Base-by-base conservation (phyloP, 1,140 invertebrate species). In the Tetragonula clypearis region DNA sequence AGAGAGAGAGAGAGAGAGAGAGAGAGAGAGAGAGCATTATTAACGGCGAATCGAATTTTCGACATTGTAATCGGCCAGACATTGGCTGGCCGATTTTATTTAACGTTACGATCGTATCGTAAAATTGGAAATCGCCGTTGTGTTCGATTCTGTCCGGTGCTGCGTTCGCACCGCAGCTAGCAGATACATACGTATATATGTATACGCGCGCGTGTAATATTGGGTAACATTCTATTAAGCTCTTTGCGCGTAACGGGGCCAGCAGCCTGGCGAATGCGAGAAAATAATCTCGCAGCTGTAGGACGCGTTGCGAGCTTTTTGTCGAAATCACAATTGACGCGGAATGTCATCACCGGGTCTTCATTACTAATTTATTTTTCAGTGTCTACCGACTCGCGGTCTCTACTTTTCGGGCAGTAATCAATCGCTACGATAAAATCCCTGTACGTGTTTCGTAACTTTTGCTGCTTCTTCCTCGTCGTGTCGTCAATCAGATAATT, bases 321-420 rank as follows among this genome's bases (percentile, higher is more conserved):
- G 65, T 19, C 6, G 12, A 35, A 60, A 74, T 87, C 71, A 76
- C 62, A 66, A 69, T 17, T 41, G 6, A 60, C 23, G 9, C 26
- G 55, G 71, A 66, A 71, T 72, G 81, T 78, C 75, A 62, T 55
- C 41, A 41, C 74, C 80, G 74, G 79, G 58, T 75, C 26, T 86
- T 89, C 84, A 86, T 86, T 86, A 73, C 84, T 84, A 89, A 89
- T 30, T 89, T 86, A 89, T 89, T 84, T 88, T 81, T 78, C 84
- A 71, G 35, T 53, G 30, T 86, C 88, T 86, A 86, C 30, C 65
- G 80, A 79, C 56, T 66, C n/a, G n/a, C n/a, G n/a, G n/a, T n/a
- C 35, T 41, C 30, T 62, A n/a, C 72, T 84, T 87, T 72, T 66
- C 77, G 62, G 65, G 41, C 84, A 8, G 56, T 80, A 88, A 89